Base-by-base conservation (phyloP, 2,113 vertebrate species). In the Gallinago undulata region DNA sequence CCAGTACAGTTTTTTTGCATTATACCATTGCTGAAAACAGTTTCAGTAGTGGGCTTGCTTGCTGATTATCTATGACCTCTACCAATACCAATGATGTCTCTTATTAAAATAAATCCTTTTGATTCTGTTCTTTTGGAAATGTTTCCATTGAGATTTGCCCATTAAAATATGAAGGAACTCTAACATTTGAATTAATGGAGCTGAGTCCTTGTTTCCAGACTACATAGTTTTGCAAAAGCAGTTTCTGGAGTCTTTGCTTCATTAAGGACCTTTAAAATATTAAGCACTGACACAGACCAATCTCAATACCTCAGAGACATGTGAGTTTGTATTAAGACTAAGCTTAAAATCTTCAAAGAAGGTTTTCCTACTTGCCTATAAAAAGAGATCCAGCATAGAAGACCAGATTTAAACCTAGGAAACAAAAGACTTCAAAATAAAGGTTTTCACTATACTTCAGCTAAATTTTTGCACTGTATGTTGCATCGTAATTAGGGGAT, bases 121-220 rank as follows among this genome's bases (percentile, higher is more conserved):
- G 15, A 59, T 78, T 81, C 27, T 21, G 17, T 92, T 84, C 18
- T 89, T 86, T 91, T 84, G 60, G 31, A 94, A 92, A 37, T 55
- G 6, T 55, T 96, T 89, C 76, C n/a, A 39, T 25, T 94, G 90
- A 90, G 79, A 83, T 50, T 93, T 83, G 7, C 16, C 47, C 16
- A 88, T 94, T 95, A 93, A 93, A 94, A 90, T 93, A 68, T 84
- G 76, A 94, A 94, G 93, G 64, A 90, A 81, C 19, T 80, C 79
- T 33, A 31, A 6, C 11, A 72, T 84, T 89, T 84, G 79, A 84
- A 81, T 89, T 87, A 93, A 67, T 8, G 6, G 89, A 84, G 41
- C 50, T 55, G 53, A 81, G 56, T 90, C 73, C 64, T 77, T 86
- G 31, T 84, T 78, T 89, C 60, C 41, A 39, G n/a, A 33, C 25